A percentile compares a stretch with the other conserved stretches of the same genome.
These are phyloP conservation scores for Tigriopus californicus DNA, from an alignment of 2,888 invertebrate genomes.

Conservation along the genomic window DNA sequence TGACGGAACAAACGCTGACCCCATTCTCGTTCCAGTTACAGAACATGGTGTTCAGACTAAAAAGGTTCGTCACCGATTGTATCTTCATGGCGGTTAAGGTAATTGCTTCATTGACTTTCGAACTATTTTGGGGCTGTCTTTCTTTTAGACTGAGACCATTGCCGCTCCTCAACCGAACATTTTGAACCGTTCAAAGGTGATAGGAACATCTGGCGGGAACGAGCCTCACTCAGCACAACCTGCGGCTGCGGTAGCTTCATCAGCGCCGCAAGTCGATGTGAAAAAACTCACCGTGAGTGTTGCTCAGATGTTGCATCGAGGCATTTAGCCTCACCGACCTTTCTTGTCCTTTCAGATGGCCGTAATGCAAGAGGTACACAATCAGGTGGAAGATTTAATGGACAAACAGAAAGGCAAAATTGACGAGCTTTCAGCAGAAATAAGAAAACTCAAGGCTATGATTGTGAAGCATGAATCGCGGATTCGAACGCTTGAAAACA, in stretches of 20 bases:
- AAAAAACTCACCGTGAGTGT: background rate
- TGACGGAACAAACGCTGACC: constrained; percentile 70
- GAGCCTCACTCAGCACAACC: no score
- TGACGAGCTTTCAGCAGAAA: constrained; percentile 22
- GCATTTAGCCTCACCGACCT: background rate
- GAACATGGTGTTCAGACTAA: constrained; percentile 1
- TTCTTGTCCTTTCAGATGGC: background rate
- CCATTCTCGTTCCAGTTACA: constrained; percentile 37
- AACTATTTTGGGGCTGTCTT: background rate
- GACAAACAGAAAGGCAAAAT: constrained; percentile 17
- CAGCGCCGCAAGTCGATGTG: background rate
- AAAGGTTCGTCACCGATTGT: background rate
- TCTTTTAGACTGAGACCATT: background rate
- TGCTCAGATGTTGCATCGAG: background rate
- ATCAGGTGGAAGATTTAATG: background rate
- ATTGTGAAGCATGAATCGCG: constrained; percentile 37
- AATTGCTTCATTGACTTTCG: background rate
- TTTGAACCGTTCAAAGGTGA: background rate
- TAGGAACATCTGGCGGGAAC: background rate
- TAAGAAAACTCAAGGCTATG: constrained; percentile 36
- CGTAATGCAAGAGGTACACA: constrained; percentile 12
- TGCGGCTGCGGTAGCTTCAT: no score
- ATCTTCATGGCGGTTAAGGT: background rate
- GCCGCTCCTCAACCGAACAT: background rate
- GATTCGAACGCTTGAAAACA: constrained; percentile 53